Evolutionary conservation across 2,113 vertebrate species (phyloP).

Genomic region (Parus major): DNA sequence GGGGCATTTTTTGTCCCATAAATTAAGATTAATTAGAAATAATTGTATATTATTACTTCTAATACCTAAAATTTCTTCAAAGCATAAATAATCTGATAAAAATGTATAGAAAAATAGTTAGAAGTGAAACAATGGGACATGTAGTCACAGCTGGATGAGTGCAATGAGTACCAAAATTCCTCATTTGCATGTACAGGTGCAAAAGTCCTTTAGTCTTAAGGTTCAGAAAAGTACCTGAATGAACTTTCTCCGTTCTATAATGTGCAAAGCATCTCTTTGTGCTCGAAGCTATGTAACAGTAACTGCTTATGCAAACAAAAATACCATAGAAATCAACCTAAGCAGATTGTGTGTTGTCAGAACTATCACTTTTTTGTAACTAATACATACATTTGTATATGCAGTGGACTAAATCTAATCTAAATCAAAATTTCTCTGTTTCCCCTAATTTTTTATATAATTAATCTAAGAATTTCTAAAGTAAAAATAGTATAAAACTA

Average conservation of each 20-base stretch:
- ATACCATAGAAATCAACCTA: background rate
- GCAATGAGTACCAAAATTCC: background rate
- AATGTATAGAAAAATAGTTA: background rate
- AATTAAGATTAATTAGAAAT: background rate
- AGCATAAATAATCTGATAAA: background rate
- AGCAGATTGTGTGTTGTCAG: background rate
- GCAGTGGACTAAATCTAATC: background rate
- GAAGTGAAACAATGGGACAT: background rate
- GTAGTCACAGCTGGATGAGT: background rate
- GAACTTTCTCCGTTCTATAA: background rate
- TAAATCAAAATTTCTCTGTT: background rate
- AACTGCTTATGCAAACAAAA: constrained; percentile 27
- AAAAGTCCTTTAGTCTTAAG: background rate
- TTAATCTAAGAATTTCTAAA: background rate
- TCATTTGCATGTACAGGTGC: background rate
- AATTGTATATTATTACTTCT: background rate
- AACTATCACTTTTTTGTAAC: background rate
- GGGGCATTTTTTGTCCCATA: background rate
- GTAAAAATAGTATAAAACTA: background rate
- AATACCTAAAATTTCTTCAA: background rate
- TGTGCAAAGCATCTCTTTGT: background rate
- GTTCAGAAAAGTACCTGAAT: background rate
- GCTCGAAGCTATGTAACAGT: background rate
- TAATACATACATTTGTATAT: background rate
- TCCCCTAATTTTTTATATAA: background rate